Evolutionary conservation across 2,113 vertebrate species (phyloP).

Genomic region (Pedetes capensis): DNA sequence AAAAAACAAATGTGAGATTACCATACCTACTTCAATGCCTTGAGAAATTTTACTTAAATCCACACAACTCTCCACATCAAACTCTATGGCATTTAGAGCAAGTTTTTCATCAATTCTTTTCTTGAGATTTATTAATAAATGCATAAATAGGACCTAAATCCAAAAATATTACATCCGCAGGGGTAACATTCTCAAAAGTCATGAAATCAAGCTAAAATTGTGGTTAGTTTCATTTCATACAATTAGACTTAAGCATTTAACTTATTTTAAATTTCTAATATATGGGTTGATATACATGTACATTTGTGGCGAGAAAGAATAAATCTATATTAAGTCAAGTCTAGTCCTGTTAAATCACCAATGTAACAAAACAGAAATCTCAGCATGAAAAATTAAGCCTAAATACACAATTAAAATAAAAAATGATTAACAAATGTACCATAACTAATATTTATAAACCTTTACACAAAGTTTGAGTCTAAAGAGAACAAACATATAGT

Average conservation of each 20-base stretch:
- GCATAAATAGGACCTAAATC: slow-evolving; percentile 37
- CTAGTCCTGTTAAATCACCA: slow-evolving; percentile 58
- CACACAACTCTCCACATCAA: not conserved
- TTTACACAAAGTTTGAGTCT: slow-evolving; percentile 77
- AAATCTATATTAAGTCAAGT: slow-evolving; percentile 40
- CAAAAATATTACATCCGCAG: slow-evolving; percentile 26
- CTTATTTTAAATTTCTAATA: slow-evolving; percentile 59
- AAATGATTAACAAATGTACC: slow-evolving; percentile 71
- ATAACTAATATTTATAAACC: slow-evolving; percentile 78
- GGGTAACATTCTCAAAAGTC: not conserved
- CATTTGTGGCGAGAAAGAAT: not conserved
- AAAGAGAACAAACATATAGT: slow-evolving; percentile 77
- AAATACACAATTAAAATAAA: slow-evolving; percentile 61
- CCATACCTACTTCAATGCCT: not conserved
- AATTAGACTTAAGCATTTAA: slow-evolving; percentile 53
- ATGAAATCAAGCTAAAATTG: slow-evolving; percentile 25
- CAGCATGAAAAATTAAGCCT: slow-evolving; percentile 55
- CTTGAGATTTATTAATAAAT: slow-evolving; percentile 13
- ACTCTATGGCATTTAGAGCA: slow-evolving; percentile 17
- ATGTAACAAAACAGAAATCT: slow-evolving; percentile 63
- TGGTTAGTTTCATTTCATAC: slow-evolving; percentile 47
- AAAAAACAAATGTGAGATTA: not conserved
- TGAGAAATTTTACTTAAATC: slow-evolving; percentile 34
- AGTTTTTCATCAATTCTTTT: slow-evolving; percentile 7
- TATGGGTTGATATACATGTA: not conserved